Base-by-base conservation (phyloP, 2,797 vertebrate species). In the Pelochelys cantorii region DNA sequence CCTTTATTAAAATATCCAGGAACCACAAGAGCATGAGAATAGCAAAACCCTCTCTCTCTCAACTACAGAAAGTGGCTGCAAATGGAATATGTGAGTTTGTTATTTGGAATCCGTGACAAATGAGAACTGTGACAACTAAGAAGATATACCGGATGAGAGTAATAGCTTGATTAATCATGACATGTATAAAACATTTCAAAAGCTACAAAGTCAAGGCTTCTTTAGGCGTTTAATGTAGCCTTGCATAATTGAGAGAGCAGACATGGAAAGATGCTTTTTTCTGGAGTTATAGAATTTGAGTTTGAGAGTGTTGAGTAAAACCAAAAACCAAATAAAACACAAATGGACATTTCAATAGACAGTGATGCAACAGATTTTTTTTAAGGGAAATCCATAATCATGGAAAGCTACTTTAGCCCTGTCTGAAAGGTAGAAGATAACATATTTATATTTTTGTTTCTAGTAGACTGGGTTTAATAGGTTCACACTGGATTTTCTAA, bases 401-500 rank as follows among this genome's bases (percentile, higher is more conserved):
- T 56, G 25, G 31, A 77, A 62, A 62, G 54, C 82, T 31, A 54
- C 56, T 34, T 92, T 78, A 52, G 59, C 54, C 84, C 42, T 34
- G 7, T 77, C 57, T 37, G 27, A 22, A 86, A 84, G 65, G 56
- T 29, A 84, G 42, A 79, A 27, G 34, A 11, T 18, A 75, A 34
- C 0, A 0, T 42, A 27, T 3, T 29, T 14, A 48, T 86, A 29
- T 13, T n/a, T 48, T 10, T 42, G 7, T 23, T 80, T 75, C 62
- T 78, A 15, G 42, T 88, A 55, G 79, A 83, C 23, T 53, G 29
- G 83, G 11, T 77, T 68, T 42, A 1, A 1, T 37, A 55, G 37
- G 11, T 62, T n/a, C 20, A 4, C 0, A 0, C 31, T 8, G 14
- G 57, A 37, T 52, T 75, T n/a, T 54, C n/a, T 37, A 27, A 29